Evolutionary conservation across 2,888 invertebrate species (phyloP).

Genomic region (Acrobasis suavella): DNA sequence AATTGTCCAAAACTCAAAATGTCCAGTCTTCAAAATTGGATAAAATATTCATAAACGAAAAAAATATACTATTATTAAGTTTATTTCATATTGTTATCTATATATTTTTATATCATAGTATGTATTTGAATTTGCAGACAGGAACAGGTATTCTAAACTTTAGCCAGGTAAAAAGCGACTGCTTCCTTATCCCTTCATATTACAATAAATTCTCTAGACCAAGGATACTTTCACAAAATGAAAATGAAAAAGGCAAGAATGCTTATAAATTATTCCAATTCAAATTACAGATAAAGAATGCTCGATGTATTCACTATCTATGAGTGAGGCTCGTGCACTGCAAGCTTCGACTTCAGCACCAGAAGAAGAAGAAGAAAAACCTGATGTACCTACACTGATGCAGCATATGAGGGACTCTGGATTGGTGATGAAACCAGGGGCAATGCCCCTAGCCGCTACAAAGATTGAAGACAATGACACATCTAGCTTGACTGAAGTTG

Average conservation of each 20-base stretch:
- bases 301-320: constrained; percentile 93
- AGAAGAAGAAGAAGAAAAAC: constrained; percentile 85
- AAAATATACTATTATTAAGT: too few relatives aligned
- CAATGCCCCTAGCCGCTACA: constrained; percentile 80
- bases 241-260: not conserved
- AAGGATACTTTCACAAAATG: too few relatives aligned
- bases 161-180: too few relatives aligned
- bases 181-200: too few relatives aligned
- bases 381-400: constrained; percentile 86
- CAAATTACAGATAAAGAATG: constrained; percentile 92
- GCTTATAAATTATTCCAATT: constrained; percentile 18
- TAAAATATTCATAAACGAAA: too few relatives aligned
- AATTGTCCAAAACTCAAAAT: too few relatives aligned
- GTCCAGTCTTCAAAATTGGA: too few relatives aligned
- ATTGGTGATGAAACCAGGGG: constrained; percentile 91
- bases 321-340: constrained; percentile 90
- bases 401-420: constrained; percentile 97
- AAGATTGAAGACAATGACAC: constrained; percentile 84
- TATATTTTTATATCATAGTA: too few relatives aligned
- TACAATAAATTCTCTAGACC: too few relatives aligned
- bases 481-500: constrained; percentile 85
- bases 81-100: too few relatives aligned
- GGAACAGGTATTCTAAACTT: too few relatives aligned
- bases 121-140: too few relatives aligned
- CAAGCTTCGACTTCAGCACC: constrained; percentile 88